Percentiles rank a stretch among this genome's conserved stretches.
These are phyloP conservation scores for Trichomycterus rosablanca DNA, from an alignment of 2,113 vertebrate genomes.

Conservation along the genomic window DNA sequence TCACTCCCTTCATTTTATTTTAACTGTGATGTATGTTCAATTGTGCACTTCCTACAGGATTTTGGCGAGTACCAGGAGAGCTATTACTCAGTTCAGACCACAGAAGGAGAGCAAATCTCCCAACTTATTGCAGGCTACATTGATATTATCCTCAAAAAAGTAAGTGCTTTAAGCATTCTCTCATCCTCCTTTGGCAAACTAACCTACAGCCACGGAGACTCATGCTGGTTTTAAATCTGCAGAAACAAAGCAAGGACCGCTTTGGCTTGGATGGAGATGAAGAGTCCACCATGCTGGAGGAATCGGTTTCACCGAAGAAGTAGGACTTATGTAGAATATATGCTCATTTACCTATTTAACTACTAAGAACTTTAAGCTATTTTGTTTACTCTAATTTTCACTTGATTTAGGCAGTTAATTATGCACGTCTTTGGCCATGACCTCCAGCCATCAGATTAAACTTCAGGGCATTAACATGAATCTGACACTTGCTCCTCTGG, in stretches of 20 bases:
- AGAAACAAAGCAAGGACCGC: constrained; percentile 99
- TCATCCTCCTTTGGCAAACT: background rate
- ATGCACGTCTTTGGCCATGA: too few relatives aligned
- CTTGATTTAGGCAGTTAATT: too few relatives aligned
- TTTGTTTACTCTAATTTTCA: too few relatives aligned
- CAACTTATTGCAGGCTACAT: constrained; percentile 98
- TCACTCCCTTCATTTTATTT: too few relatives aligned
- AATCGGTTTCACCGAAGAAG: constrained; percentile 97
- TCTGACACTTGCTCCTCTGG: too few relatives aligned
- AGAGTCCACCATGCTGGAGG: constrained; percentile 96
- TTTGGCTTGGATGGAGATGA: constrained; percentile 97
- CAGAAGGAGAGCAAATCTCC: constrained; percentile 97
- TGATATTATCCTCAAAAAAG: constrained; percentile 98
- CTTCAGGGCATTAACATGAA: too few relatives aligned
- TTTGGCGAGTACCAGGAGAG: constrained; percentile 99
- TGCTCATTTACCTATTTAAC: too few relatives aligned
- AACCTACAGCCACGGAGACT: background rate
- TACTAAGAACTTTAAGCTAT: too few relatives aligned
- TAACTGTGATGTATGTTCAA: too few relatives aligned
- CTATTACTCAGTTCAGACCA: constrained; percentile 98
- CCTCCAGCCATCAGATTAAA: too few relatives aligned
- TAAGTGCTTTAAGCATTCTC: constrained; percentile 44
- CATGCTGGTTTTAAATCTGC: constrained; percentile 11
- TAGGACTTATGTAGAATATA: constrained; percentile 53
- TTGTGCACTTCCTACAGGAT: constrained; percentile 73